These are phyloP conservation scores for Mallotus villosus DNA, from an alignment of 2,797 vertebrate species.

Conservation along the genomic window DNA sequence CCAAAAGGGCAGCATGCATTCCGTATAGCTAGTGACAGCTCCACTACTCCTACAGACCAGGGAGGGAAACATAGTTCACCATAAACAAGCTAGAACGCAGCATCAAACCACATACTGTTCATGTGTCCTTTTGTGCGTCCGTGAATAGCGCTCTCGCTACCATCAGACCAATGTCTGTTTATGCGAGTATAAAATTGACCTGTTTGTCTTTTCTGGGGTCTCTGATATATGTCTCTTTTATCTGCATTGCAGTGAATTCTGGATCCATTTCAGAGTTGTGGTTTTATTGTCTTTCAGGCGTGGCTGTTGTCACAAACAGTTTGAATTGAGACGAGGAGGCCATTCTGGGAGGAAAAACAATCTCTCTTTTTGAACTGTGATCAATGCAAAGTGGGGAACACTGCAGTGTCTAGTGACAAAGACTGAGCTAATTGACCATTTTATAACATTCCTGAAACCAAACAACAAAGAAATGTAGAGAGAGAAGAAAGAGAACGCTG, in stretches of 20 bases:
- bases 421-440: neutral
- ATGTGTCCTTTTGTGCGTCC: neutral
- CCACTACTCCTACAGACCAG: no score
- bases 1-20: neutral
- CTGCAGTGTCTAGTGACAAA: neutral
- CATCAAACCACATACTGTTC: neutral
- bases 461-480: neutral
- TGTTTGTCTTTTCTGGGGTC: no score
- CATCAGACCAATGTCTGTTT: neutral
- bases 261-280: neutral
- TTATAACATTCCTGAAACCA: neutral
- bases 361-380: constrained; percentile 21
- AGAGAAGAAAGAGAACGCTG: neutral
- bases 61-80: neutral
- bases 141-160: neutral
- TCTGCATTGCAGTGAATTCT: neutral
- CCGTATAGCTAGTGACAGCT: neutral
- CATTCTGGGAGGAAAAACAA: neutral
- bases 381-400: constrained; percentile 29
- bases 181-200: no score
- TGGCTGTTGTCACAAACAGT: neutral
- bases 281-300: neutral
- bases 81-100: neutral
- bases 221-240: neutral
- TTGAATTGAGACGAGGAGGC: constrained; percentile 1